These are phyloP conservation scores for Elephantulus edwardii DNA, from an alignment of 2,113 vertebrate genomes.

Conservation along the genomic window DNA sequence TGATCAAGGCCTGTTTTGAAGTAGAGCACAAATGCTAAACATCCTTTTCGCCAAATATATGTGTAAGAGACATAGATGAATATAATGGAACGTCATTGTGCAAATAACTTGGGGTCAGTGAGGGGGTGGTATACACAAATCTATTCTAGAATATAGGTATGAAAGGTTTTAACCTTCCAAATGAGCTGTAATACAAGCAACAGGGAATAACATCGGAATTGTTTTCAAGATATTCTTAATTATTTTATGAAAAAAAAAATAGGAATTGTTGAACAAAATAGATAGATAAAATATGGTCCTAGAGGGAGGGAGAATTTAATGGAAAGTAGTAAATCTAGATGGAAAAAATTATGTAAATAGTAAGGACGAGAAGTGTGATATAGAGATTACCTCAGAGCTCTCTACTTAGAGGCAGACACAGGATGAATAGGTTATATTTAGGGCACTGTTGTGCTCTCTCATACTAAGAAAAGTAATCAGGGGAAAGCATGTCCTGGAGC, in stretches of 20 bases:
- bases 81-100: no score
- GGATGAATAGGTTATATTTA: neutral
- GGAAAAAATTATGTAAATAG: neutral
- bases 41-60: no score
- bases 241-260: neutral
- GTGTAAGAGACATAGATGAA: no score
- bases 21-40: no score
- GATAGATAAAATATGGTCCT: neutral
- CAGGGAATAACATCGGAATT: neutral
- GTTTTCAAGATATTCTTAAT: neutral
- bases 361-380: neutral
- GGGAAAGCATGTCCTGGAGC: neutral
- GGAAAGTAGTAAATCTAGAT: neutral
- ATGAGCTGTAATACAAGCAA: neutral
- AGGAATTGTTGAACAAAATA: neutral
- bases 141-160: no score
- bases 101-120: no score
- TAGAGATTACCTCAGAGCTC: neutral
- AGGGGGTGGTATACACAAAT: no score
- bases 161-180: neutral
- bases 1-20: no score
- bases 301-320: conserved; percentile 20
- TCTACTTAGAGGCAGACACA: neutral
- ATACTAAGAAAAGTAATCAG: neutral
- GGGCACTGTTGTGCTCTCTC: neutral